Conservation (phyloP, 2,888 invertebrate genomes). For the Erebia epiphron region DNA sequence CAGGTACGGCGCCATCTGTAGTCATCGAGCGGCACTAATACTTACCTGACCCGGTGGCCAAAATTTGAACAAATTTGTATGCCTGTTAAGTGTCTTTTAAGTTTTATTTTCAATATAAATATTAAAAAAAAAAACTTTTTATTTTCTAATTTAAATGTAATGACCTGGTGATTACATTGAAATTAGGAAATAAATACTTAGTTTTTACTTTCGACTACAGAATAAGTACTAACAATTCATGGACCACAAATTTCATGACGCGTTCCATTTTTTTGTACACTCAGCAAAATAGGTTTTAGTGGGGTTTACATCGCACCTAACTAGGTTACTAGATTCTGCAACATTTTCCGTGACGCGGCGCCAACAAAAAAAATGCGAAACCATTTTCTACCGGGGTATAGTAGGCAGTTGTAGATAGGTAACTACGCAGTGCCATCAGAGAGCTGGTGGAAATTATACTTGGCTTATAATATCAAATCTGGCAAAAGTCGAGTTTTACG, state of each 20-base stretch:
- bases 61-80: too few relatives aligned
- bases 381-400: constrained; percentile 12
- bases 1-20: too few relatives aligned
- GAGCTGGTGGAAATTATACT: not conserved
- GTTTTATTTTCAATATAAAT: too few relatives aligned
- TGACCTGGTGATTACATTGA: too few relatives aligned
- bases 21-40: too few relatives aligned
- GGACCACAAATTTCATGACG: not conserved
- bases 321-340: constrained; percentile 13
- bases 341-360: constrained; percentile 9
- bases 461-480: too few relatives aligned
- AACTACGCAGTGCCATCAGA: not conserved
- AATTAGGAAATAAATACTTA: too few relatives aligned
- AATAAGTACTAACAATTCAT: not conserved
- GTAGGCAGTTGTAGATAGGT: not conserved
- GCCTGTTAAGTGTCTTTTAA: too few relatives aligned
- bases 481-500: too few relatives aligned
- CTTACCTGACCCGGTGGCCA: too few relatives aligned
- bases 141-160: too few relatives aligned
- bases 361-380: constrained; percentile 17
- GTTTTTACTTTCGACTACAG: not conserved
- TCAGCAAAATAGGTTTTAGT: not conserved
- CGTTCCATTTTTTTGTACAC: not conserved
- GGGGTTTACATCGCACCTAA: constrained; percentile 5
- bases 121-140: too few relatives aligned